Base-by-base conservation (phyloP, 2,797 vertebrate genomes). In the Falco rusticolus region DNA sequence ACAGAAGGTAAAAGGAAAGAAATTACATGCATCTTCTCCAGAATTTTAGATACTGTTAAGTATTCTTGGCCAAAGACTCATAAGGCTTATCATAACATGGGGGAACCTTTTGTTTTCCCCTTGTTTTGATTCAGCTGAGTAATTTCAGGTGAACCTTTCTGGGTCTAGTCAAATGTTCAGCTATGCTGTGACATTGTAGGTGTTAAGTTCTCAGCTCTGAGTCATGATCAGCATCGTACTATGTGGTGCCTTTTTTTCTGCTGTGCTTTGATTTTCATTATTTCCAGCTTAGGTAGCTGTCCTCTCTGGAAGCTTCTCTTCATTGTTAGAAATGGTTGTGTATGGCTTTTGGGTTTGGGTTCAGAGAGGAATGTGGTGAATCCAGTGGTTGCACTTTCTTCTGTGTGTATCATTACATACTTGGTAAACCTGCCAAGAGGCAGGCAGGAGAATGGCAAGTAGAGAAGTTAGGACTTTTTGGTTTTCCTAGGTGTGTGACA, bases 351-450 rank as follows among this genome's bases (percentile, higher is more conserved):
- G n/a, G 21, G 29, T 72, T 88, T 84, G 53, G 54, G 29, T 50
- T 86, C 87, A 72, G 76, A 78, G 72, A 91, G 57, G 60, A 96
- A 89, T 64, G 68, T 90, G 56, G 68, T 86, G 89, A 87, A 94
- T 89, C 68, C 68, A 69, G 45, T 75, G 78, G 29, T 19, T 75
- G 39, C 5, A 17, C 59, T 83, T 34, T 50, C 3, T 90, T 93
- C 41, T 80, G 75, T 59, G 37, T 53, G 14, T 76, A 29, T 76
- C 34, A 11, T 47, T 70, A n/a, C 41, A 28, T 19, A 43, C 31
- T 47, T 53, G 64, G 29, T 85, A 74, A 87, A 81, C 34, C 43
- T 76, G 31, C 82, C 47, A 66, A 87, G 79, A 89, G 39, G 50
- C 26, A 85, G 50, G n/a, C 51, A 71, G 56, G 47, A 84, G 65